These are phyloP conservation scores for Bathynomus jamesi DNA, from an alignment of 1,140 invertebrate species.

Conservation along the genomic window DNA sequence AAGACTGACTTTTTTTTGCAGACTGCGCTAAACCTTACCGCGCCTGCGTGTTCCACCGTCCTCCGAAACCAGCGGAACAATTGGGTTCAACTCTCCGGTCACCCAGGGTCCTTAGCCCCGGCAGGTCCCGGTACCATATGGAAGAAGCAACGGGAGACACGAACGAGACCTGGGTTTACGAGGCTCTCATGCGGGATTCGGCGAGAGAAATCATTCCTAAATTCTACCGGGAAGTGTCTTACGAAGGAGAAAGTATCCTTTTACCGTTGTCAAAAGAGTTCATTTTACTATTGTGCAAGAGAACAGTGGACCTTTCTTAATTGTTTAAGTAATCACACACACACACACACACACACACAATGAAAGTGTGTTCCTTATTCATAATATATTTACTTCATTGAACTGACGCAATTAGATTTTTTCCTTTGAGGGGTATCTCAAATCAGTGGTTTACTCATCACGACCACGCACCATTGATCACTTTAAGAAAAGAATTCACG, in stretches of 20 bases:
- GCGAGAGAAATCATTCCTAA: constrained; percentile 70
- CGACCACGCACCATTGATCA: too few relatives aligned
- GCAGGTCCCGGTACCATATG: constrained; percentile 88
- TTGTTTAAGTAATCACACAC: too few relatives aligned
- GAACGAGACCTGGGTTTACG: constrained; percentile 62
- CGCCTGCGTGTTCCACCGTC: constrained; percentile 78
- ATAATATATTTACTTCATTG: neutral
- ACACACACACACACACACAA: too few relatives aligned
- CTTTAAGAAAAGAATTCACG: too few relatives aligned
- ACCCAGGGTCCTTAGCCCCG: constrained; percentile 83
- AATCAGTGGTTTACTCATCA: too few relatives aligned
- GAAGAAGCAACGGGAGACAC: constrained; percentile 63
- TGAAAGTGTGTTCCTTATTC: neutral
- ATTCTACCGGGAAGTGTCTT: constrained; percentile 77
- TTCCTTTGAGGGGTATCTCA: too few relatives aligned
- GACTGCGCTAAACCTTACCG: constrained; percentile 87
- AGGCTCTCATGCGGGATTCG: constrained; percentile 66
- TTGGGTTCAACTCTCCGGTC: constrained; percentile 78
- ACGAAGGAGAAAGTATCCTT: constrained; percentile 66
- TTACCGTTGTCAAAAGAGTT: constrained; percentile 15
- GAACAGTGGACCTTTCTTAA: neutral
- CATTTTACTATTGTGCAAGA: neutral
- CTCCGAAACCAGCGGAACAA: constrained; percentile 64
- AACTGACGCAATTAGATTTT: too few relatives aligned
- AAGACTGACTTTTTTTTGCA: constrained; percentile 40